phyloP scores from a whole-genome alignment of 1,140 invertebrate species.

The Drosophila teissieri region DNA sequence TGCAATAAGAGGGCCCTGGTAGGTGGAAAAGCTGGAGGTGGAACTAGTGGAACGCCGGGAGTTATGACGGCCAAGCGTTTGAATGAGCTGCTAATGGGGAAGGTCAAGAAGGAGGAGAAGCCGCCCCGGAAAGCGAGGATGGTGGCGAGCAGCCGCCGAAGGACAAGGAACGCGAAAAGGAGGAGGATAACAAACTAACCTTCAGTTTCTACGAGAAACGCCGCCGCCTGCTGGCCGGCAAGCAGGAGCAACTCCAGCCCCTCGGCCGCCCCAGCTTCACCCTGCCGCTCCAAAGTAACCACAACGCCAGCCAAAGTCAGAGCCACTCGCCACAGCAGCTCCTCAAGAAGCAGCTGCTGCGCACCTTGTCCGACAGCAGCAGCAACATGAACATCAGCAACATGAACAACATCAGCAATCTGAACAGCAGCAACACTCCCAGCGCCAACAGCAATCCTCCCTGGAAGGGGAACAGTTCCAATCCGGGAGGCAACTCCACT shows the following conservation, averaged over 20 bases:
- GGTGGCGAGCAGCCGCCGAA: constrained; percentile 33
- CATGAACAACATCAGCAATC: constrained; percentile 18
- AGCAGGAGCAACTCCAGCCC: constrained; percentile 24
- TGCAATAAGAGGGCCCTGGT: constrained; percentile 64
- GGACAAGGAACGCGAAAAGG: constrained; percentile 31
- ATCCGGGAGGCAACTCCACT: constrained; percentile 53
- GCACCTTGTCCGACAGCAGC: constrained; percentile 67
- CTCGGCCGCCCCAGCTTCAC: constrained; percentile 13
- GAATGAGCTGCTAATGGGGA: constrained; percentile 57
- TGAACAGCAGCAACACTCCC: constrained; percentile 33
- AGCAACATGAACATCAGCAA: constrained; percentile 57
- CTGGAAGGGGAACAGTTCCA: constrained; percentile 68
- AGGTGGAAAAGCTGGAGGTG: constrained; percentile 12
- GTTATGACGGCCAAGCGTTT: constrained; percentile 60
- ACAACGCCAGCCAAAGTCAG: constrained; percentile 38
- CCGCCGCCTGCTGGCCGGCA: constrained; percentile 50
- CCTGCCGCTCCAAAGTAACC: constrained; percentile 17
- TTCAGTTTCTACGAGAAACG: constrained; percentile 75
- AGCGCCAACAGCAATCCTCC: constrained; percentile 49
- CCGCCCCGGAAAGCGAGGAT: constrained; percentile 30
- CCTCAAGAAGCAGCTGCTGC: constrained; percentile 70
- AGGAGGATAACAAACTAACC: constrained; percentile 45
- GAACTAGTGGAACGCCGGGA: constrained; percentile 4
- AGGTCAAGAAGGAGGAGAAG: constrained; percentile 57
- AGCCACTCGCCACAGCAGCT: constrained; percentile 41